phyloP scores from a whole-genome alignment of 2,797 vertebrate species.

The Darevskia mixta region DNA sequence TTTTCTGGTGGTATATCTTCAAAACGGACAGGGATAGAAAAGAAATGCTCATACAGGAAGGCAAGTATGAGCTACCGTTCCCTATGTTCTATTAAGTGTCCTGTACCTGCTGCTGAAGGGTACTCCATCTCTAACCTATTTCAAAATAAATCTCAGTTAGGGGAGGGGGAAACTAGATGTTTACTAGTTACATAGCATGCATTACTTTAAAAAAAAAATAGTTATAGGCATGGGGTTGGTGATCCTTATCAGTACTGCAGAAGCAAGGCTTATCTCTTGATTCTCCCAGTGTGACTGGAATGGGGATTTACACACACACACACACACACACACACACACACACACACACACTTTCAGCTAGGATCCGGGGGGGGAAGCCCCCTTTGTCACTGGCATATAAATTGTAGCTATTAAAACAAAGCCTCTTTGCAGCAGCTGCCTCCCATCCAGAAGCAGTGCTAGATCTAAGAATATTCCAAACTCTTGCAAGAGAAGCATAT shows the following conservation, averaged over 20 bases:
- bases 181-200: no score
- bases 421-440: background rate
- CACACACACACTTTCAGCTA: no score
- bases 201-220: background rate
- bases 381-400: background rate
- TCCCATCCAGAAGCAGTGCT: no score
- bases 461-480: background rate
- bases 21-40: conserved; percentile 84
- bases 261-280: no score
- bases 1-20: conserved; percentile 79
- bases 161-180: no score
- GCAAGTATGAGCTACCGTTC: conserved; percentile 80
- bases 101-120: conserved; percentile 25
- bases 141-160: conserved; percentile 71
- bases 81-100: conserved; percentile 78
- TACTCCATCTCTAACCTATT: conserved; percentile 25
- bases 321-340: no score
- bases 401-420: background rate
- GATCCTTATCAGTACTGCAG: no score
- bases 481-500: background rate
- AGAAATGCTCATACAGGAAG: conserved; percentile 84
- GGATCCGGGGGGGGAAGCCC: no score
- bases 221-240: no score
- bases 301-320: no score
- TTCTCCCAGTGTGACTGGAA: no score